Conservation (phyloP, 2,113 vertebrate genomes). For the Laterallus jamaicensis region DNA sequence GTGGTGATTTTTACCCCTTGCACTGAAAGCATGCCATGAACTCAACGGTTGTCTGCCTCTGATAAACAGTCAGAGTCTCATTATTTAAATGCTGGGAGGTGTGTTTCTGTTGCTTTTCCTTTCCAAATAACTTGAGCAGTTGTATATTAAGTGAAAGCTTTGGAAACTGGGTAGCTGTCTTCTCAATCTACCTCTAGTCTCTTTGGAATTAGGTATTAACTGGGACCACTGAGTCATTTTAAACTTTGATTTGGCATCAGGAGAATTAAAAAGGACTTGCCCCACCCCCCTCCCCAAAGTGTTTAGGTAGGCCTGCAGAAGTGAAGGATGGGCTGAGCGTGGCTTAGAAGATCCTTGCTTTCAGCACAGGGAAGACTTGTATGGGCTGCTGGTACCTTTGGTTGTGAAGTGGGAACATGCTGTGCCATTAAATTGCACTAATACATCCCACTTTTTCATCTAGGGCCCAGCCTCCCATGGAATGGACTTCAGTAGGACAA, state of each 20-base stretch:
- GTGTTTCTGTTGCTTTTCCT: not conserved
- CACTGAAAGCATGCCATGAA: not conserved
- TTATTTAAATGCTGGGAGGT: not conserved
- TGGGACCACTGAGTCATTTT: not conserved
- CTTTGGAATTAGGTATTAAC: not conserved
- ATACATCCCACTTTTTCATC: not conserved
- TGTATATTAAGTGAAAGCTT: not conserved
- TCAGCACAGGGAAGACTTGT: not conserved
- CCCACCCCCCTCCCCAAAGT: not conserved
- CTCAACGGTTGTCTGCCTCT: not conserved
- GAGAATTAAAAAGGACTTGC: not conserved
- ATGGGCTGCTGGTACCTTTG: not conserved
- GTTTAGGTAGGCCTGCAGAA: not conserved
- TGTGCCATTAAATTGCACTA: not conserved
- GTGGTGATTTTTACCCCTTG: not conserved
- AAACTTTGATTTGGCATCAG: not conserved
- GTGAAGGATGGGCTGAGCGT: not conserved
- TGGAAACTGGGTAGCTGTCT: not conserved
- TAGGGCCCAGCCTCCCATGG: not conserved
- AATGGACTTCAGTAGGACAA: not conserved
- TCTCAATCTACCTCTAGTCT: not conserved
- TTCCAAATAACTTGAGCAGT: not conserved
- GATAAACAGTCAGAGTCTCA: not conserved
- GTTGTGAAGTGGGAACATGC: not conserved
- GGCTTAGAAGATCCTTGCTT: not conserved